These are phyloP conservation scores for Motacilla alba DNA, from an alignment of 2,113 vertebrate genomes.

Conservation along the genomic window DNA sequence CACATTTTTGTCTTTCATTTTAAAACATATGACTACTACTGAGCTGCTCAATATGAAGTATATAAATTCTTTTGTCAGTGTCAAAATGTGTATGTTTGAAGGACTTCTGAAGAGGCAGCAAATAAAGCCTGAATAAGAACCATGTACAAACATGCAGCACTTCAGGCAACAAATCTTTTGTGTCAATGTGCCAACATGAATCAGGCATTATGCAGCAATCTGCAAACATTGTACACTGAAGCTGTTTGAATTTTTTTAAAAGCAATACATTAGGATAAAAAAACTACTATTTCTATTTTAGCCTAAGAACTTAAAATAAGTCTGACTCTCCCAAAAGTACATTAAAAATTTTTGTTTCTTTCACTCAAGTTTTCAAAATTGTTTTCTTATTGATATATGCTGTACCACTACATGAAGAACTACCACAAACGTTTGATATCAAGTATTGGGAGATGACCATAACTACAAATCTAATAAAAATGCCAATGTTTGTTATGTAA, in stretches of 20 bases:
- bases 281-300: accelerated
- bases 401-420: neutral
- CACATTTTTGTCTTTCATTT: neutral
- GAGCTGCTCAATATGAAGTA: neutral
- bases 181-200: neutral
- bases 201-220: neutral
- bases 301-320: neutral
- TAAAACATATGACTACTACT: neutral
- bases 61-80: neutral
- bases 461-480: neutral
- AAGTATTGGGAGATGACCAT: neutral
- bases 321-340: neutral
- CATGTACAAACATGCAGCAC: neutral
- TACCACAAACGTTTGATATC: neutral
- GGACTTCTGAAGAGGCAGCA: neutral
- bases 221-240: neutral
- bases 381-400: neutral
- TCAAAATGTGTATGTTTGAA: neutral
- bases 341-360: neutral
- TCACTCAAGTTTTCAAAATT: neutral
- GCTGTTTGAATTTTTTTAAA: neutral
- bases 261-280: neutral
- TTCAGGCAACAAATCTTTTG: neutral
- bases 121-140: neutral
- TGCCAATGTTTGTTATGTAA: neutral